A percentile compares a stretch with the other conserved stretches of the same genome.
Conservation (phyloP, 2,113 vertebrate genomes). For the Odocoileus hemionus region DNA sequence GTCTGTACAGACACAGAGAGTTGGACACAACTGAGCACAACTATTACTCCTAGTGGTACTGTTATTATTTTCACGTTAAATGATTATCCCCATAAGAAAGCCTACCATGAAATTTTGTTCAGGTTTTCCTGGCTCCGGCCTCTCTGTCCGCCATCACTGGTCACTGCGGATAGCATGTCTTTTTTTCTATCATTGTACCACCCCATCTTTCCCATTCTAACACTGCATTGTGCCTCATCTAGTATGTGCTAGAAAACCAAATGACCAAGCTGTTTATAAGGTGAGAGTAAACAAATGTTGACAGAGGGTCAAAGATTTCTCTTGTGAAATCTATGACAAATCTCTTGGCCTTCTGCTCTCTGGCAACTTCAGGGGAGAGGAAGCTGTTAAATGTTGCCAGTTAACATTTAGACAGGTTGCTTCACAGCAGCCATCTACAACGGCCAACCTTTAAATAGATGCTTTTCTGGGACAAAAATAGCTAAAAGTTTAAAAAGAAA, state of each 20-base stretch:
- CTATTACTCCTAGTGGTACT: neutral
- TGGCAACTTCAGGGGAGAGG: neutral
- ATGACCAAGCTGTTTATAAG: neutral
- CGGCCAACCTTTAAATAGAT: neutral
- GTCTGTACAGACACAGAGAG: neutral
- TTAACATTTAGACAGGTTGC: neutral
- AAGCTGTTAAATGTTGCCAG: neutral
- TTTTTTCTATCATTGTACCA: neutral
- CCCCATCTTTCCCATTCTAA: neutral
- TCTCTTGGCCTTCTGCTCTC: neutral
- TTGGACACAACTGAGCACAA: neutral
- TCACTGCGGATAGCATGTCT: fast-evolving
- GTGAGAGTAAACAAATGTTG: neutral
- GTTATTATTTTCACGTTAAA: neutral
- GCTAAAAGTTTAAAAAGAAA: neutral
- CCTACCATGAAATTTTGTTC: neutral
- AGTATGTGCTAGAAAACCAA: neutral
- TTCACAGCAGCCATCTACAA: neutral
- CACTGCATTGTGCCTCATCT: neutral
- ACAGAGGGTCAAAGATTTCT: neutral
- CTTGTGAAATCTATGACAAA: neutral
- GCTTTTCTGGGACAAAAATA: neutral
- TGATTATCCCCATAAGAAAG: neutral
- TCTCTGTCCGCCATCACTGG: neutral
- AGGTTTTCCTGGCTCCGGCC: neutral